phyloP scores from a whole-genome alignment of 1,140 invertebrate species.

The Ceratosolen fusciceps region DNA sequence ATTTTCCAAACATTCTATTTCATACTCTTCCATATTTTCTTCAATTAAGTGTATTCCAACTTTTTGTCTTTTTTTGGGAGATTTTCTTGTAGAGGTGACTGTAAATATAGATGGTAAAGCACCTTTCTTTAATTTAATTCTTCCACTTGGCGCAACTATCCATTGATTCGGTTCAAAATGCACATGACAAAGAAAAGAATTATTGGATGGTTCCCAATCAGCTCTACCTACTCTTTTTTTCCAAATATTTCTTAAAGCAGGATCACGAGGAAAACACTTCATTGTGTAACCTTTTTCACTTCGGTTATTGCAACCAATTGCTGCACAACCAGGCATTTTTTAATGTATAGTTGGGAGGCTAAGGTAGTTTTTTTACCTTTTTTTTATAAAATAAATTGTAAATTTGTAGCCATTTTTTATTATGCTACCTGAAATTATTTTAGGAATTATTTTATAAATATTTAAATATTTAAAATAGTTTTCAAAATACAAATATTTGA shows the following conservation, averaged over 20 bases:
- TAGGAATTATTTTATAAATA: too few species aligned
- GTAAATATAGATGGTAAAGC: conserved; percentile 65
- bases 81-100: conserved; percentile 63
- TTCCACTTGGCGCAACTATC: conserved; percentile 60
- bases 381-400: conserved; percentile 17
- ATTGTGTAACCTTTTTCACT: conserved; percentile 68
- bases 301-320: conserved; percentile 67
- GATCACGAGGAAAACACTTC: conserved; percentile 68
- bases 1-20: conserved; percentile 56
- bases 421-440: conserved; percentile 1
- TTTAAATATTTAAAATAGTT: not conserved
- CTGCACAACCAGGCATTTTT: conserved; percentile 67
- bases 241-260: conserved; percentile 64
- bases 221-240: conserved; percentile 64
- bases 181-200: conserved; percentile 66
- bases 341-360: not conserved
- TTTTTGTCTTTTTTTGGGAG: conserved; percentile 60
- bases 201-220: conserved; percentile 67
- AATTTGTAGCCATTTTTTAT: conserved; percentile 4
- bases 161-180: conserved; percentile 65
- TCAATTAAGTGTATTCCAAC: conserved; percentile 40
- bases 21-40: conserved; percentile 51
- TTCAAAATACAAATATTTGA: not conserved
- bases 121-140: conserved; percentile 63
- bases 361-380: not conserved